Conservation (phyloP, 2,888 invertebrate species). For the Dryadula phaetusa region DNA sequence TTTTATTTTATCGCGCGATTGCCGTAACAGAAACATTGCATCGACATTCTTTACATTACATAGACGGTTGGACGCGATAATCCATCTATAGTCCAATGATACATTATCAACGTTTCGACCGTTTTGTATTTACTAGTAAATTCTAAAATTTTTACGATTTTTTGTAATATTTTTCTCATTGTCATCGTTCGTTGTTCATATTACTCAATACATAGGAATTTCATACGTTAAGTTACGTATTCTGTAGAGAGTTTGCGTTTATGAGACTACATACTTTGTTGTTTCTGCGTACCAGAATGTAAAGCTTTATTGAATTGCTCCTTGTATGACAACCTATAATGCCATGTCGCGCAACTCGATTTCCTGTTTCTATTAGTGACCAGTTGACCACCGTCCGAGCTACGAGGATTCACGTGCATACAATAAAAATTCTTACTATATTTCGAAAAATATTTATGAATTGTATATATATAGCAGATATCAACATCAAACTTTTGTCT, state of each 20-base stretch:
- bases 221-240: constrained; percentile 45
- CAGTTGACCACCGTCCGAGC: constrained; percentile 35
- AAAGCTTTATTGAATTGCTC: constrained; percentile 58
- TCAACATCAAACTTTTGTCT: no score
- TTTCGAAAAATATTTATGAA: not conserved
- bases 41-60: constrained; percentile 60
- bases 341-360: constrained; percentile 63
- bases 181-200: not conserved
- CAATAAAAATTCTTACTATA: constrained; percentile 52
- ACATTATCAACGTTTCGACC: constrained; percentile 6
- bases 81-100: constrained; percentile 26
- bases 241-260: constrained; percentile 49
- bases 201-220: constrained; percentile 50
- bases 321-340: constrained; percentile 52
- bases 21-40: constrained; percentile 55
- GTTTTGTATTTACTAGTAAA: constrained; percentile 1
- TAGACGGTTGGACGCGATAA: constrained; percentile 43
- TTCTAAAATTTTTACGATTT: constrained; percentile 4
- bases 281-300: constrained; percentile 57
- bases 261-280: constrained; percentile 62
- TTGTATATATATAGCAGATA: no score
- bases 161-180: constrained; percentile 28
- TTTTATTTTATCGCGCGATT: constrained; percentile 67
- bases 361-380: constrained; percentile 55
- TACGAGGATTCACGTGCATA: constrained; percentile 47